A percentile compares a stretch with the other conserved stretches of the same genome.
Evolutionary conservation across 2,113 vertebrate species (phyloP).

Genomic region (Notothenia rossii): DNA sequence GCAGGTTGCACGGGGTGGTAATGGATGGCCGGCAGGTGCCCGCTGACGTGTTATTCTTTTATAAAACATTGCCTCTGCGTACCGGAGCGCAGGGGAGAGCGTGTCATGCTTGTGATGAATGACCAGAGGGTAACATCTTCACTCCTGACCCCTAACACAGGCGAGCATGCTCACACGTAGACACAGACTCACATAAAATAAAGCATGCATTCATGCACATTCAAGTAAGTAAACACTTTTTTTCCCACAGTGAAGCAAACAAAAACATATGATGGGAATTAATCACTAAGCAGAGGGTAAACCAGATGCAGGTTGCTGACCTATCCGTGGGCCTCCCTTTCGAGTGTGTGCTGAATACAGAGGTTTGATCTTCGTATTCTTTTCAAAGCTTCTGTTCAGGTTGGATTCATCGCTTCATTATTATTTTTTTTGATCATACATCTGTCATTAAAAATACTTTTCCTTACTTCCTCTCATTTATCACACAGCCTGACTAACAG

Average conservation of each 20-base stretch:
- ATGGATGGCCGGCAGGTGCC: constrained; percentile 80
- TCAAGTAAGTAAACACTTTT: constrained; percentile 54
- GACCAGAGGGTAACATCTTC: constrained; percentile 85
- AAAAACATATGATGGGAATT: constrained; percentile 39
- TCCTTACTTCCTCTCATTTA: constrained; percentile 52
- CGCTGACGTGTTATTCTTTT: constrained; percentile 87
- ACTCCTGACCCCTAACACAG: constrained; percentile 83
- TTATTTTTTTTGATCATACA: constrained; percentile 61
- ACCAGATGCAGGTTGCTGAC: constrained; percentile 58
- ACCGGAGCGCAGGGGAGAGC: constrained; percentile 78
- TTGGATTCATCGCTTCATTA: constrained; percentile 52
- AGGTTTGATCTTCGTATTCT: constrained; percentile 39
- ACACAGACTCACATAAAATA: constrained; percentile 45
- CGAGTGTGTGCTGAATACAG: constrained; percentile 43
- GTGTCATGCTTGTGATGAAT: constrained; percentile 85
- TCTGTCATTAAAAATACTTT: constrained; percentile 51
- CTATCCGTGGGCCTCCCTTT: constrained; percentile 27
- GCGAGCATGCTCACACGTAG: constrained; percentile 56
- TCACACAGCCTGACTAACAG: constrained; percentile 58
- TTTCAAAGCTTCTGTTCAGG: constrained; percentile 25
- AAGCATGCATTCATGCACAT: constrained; percentile 59
- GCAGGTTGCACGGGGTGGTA: constrained; percentile 74
- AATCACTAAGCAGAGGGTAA: constrained; percentile 53
- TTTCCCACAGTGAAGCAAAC: constrained; percentile 4
- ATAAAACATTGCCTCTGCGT: constrained; percentile 86